Evolutionary conservation across 2,113 vertebrate genomes (phyloP), one percentile per base, ranked within the genome.

Genomic region (Calidris pugnax): DNA sequence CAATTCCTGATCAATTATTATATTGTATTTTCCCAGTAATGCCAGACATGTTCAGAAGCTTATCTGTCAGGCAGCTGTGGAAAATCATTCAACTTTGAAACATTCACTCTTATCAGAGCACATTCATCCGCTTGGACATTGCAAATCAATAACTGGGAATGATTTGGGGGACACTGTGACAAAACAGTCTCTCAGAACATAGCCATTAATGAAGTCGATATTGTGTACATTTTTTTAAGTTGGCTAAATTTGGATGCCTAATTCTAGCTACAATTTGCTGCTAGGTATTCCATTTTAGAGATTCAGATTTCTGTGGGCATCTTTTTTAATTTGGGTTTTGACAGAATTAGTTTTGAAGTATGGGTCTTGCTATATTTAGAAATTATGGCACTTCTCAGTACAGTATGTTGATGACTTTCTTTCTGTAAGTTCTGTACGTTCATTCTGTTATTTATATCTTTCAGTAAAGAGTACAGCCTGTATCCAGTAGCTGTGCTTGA

Each of bases 101-200:
- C 22, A 3, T 72, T 91, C 41, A 18, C 85, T 39, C 66, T 88
- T 92, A 90, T 89, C 76, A 50, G 76, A 76, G 48, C 64, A 68
- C 64, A 45, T 72, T 96, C 32, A 55, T 84, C 57, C 8, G 3
- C 41, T 48, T 94, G 55, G 62, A 82, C 35, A 73, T 27, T 76
- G 73, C 35, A 82, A 84, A 93, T 95, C 91, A 84, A 62, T 95
- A 94, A 68, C 64, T 73, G 26, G 35, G 53, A 93, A 87, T 85
- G 55, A 86, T 90, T 89, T 87, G 48, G 24, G 35, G 76, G 37
- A 28, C n/a, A 32, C 2, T 55, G 73, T 66, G n/a, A 24, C 19
- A 89, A 82, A 92, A 69, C 6, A 89, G 20, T 21, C 32, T 74
- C 59, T 94, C 32, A 53, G 60, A 86, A 74, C 18, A 45, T 3